These are phyloP conservation scores for Teleiodes luculella DNA, from an alignment of 2,888 invertebrate species.

Conservation along the genomic window DNA sequence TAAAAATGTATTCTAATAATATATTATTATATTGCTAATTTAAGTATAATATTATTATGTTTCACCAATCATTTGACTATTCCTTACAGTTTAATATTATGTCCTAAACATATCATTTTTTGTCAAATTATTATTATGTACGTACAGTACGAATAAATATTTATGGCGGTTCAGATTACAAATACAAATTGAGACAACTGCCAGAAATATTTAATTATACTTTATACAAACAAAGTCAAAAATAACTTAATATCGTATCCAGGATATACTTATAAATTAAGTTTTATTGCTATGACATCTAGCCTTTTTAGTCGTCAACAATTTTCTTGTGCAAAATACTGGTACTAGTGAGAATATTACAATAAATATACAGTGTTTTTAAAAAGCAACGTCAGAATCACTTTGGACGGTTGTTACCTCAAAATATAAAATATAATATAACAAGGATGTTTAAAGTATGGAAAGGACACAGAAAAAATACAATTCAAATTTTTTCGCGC, in stretches of 20 bases:
- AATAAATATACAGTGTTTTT: not conserved
- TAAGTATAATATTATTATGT: slow-evolving; percentile 2
- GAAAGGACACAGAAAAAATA: too few relatives aligned
- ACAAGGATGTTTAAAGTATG: too few relatives aligned
- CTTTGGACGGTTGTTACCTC: too few relatives aligned
- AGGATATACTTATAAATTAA: too few relatives aligned
- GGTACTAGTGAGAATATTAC: not conserved
- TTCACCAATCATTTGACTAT: slow-evolving; percentile 1
- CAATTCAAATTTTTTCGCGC: too few relatives aligned
- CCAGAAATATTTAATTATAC: not conserved
- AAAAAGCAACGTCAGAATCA: not conserved
- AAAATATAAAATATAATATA: too few relatives aligned
- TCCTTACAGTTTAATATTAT: not conserved
- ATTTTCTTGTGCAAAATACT: not conserved
- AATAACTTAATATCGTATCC: not conserved
- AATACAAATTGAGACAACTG: too few relatives aligned
- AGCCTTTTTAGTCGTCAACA: not conserved
- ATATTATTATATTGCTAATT: slow-evolving; percentile 5
- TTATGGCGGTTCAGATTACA: too few relatives aligned
- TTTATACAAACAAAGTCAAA: not conserved
- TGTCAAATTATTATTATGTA: not conserved
- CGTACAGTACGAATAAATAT: too few relatives aligned
- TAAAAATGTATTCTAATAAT: not conserved
- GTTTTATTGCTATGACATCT: not conserved
- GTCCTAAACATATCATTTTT: not conserved